Evolutionary conservation across 2,113 vertebrate genomes (phyloP).

Genomic region (Erinaceus europaeus): DNA sequence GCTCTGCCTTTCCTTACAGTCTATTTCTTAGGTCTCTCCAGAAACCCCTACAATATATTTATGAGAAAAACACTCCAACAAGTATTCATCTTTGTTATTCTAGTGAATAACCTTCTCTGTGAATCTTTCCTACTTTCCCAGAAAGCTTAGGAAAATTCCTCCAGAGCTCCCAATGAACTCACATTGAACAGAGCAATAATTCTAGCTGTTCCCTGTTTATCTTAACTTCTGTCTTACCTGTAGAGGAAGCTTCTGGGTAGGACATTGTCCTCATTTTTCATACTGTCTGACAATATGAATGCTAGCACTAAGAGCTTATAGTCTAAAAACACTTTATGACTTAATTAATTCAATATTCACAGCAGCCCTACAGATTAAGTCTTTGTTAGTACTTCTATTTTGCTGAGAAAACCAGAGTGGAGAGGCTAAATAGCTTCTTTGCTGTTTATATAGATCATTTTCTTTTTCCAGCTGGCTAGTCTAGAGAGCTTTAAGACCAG

Average conservation of each 20-base stretch:
- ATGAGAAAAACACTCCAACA: neutral
- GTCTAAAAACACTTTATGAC: neutral
- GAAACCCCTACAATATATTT: neutral
- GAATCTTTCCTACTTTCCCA: neutral
- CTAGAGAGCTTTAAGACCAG: neutral
- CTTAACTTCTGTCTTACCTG: neutral
- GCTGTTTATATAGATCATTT: neutral
- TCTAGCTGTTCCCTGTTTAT: no score
- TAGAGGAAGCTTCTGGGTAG: neutral
- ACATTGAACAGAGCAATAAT: no score
- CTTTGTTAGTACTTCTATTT: neutral
- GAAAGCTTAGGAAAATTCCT: neutral
- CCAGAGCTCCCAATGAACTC: neutral
- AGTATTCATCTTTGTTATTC: neutral
- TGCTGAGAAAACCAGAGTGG: no score
- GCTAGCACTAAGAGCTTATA: neutral
- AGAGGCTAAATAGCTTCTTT: neutral
- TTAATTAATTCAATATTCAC: neutral
- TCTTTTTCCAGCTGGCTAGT: neutral
- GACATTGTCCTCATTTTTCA: neutral
- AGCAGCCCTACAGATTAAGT: neutral
- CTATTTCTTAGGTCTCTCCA: no score
- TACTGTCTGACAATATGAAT: neutral
- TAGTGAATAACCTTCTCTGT: neutral
- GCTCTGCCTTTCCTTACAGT: no score